Conservation (phyloP, 1,140 invertebrate genomes). For the Heliconius eleuchia region DNA sequence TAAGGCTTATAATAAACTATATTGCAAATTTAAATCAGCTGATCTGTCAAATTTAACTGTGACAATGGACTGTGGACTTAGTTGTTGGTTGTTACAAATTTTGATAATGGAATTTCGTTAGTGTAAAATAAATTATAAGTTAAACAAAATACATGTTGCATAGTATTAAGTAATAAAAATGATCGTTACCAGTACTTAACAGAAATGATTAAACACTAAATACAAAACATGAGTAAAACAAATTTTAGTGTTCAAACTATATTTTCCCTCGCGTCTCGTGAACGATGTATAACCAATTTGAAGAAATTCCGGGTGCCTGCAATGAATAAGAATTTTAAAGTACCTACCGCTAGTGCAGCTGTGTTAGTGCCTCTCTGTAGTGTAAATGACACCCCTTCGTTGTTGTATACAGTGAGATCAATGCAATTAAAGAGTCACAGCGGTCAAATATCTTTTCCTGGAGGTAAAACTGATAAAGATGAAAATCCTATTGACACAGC, state of each 20-base stretch:
- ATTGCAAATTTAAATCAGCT: background rate
- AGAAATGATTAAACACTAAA: background rate
- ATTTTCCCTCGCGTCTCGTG: conserved; percentile 57
- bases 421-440: conserved; percentile 86
- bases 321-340: background rate
- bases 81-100: background rate
- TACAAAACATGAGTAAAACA: conserved; percentile 27
- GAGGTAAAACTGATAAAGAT: conserved; percentile 87
- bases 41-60: background rate
- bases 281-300: conserved; percentile 61
- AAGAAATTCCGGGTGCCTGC: conserved; percentile 49
- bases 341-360: conserved; percentile 48
- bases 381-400: conserved; percentile 85
- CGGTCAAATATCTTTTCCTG: conserved; percentile 94
- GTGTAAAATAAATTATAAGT: background rate
- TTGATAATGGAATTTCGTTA: background rate
- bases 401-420: conserved; percentile 92
- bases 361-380: conserved; percentile 89
- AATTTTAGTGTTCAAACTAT: conserved; percentile 52
- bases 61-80: background rate
- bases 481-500: conserved; percentile 88
- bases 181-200: background rate
- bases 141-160: background rate
- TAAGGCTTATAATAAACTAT: no score
- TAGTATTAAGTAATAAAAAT: background rate